Percentiles rank a stretch among this genome's conserved stretches.
Evolutionary conservation across 2,113 vertebrate species (phyloP).

Genomic region (Baryphthengus martii): DNA sequence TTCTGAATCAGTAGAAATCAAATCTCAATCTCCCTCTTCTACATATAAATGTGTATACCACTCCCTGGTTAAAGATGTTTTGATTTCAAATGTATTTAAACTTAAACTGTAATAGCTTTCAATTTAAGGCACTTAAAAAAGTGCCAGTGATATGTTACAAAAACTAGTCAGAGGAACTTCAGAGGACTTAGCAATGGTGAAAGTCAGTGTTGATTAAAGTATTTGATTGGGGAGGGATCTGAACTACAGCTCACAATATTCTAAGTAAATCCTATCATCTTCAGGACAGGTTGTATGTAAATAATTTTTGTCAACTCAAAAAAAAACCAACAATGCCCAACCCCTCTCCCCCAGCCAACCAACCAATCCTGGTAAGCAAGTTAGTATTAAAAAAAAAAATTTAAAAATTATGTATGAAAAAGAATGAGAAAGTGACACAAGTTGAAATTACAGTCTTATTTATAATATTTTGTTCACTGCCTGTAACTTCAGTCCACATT

Average conservation of each 20-base stretch:
- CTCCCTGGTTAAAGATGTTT: neutral
- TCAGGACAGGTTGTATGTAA: neutral
- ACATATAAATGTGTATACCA: neutral
- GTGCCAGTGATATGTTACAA: neutral
- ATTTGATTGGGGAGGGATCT: neutral
- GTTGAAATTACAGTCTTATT: neutral
- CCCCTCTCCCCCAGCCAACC: neutral
- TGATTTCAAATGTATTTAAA: neutral
- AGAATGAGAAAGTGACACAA: neutral
- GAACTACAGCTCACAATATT: neutral
- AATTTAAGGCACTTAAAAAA: neutral
- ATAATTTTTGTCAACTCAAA: neutral
- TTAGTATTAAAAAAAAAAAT: neutral
- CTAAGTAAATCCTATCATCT: neutral
- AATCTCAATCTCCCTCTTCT: neutral
- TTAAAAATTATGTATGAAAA: neutral
- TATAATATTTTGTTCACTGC: neutral
- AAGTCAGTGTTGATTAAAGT: neutral
- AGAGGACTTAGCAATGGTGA: neutral
- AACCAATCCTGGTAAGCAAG: neutral
- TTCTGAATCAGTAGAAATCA: neutral
- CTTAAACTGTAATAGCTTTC: neutral
- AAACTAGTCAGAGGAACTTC: neutral
- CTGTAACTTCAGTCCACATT: neutral
- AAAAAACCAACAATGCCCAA: neutral